These are phyloP conservation scores for Macquaria australasica DNA, from an alignment of 2,113 vertebrate genomes.

Conservation along the genomic window DNA sequence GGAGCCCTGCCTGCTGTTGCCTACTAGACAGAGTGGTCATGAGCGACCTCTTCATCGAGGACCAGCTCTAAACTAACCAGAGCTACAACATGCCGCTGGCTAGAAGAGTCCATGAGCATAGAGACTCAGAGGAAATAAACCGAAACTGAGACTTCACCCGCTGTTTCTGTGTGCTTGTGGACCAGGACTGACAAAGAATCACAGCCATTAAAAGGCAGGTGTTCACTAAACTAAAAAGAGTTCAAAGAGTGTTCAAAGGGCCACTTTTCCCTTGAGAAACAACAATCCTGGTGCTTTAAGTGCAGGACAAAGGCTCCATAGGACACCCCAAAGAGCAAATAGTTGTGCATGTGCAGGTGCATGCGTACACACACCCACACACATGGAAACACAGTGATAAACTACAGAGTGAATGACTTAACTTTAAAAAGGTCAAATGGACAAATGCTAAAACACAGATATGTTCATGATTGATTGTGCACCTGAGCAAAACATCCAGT, in stretches of 20 bases:
- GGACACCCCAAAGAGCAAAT: neutral
- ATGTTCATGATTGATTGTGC: neutral
- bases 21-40: conserved; percentile 27
- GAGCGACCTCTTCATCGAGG: conserved; percentile 27
- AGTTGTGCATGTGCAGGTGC: neutral
- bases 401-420: neutral
- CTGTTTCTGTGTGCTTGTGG: neutral
- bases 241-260: neutral
- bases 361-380: neutral
- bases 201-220: neutral
- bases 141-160: neutral
- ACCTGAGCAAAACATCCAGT: neutral
- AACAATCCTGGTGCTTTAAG: neutral
- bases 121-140: conserved; percentile 1
- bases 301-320: neutral
- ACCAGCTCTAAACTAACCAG: conserved; percentile 20
- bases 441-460: neutral
- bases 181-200: neutral
- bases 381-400: neutral
- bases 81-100: conserved; percentile 2
- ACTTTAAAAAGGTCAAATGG: conserved; percentile 25
- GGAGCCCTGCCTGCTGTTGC: conserved; percentile 27
- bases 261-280: neutral
- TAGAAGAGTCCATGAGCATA: neutral
- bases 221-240: conserved; percentile 7